phyloP scores from a whole-genome alignment of 2,797 vertebrate genomes.

The Malurus leucopterus region DNA sequence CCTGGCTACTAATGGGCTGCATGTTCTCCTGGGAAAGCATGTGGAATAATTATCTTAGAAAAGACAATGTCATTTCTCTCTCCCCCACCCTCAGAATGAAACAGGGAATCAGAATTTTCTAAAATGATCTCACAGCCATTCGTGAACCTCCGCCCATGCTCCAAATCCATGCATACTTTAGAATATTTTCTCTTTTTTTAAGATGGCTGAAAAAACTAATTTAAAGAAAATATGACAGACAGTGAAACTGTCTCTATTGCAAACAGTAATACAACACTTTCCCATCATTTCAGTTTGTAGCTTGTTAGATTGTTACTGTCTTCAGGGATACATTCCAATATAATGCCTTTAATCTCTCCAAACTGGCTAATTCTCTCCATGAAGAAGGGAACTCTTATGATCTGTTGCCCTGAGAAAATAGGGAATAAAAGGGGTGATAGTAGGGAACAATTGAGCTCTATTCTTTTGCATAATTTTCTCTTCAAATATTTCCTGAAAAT shows the following conservation, averaged over 20 bases:
- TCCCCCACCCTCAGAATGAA: not conserved
- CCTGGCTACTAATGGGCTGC: not conserved
- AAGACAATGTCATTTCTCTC: not conserved
- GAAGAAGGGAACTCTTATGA: not conserved
- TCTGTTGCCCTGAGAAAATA: not conserved
- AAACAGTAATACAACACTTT: not conserved
- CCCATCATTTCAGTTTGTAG: not conserved
- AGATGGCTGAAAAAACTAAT: not conserved
- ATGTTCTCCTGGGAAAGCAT: not conserved
- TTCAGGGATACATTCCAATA: not conserved
- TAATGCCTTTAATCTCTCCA: not conserved
- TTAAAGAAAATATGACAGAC: not conserved
- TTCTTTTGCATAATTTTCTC: not conserved
- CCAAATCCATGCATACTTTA: not conserved
- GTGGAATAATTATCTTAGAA: not conserved
- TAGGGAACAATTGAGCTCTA: not conserved
- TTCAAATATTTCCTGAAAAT: not conserved
- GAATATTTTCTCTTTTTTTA: not conserved
- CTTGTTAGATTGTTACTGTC: not conserved
- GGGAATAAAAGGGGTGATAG: not conserved
- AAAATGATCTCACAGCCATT: not conserved
- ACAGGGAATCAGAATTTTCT: not conserved
- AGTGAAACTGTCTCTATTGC: not conserved
- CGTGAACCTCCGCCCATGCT: not conserved
- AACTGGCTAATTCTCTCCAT: not conserved